Conservation (phyloP, 2,113 vertebrate species). For the Chaetodon auriga region DNA sequence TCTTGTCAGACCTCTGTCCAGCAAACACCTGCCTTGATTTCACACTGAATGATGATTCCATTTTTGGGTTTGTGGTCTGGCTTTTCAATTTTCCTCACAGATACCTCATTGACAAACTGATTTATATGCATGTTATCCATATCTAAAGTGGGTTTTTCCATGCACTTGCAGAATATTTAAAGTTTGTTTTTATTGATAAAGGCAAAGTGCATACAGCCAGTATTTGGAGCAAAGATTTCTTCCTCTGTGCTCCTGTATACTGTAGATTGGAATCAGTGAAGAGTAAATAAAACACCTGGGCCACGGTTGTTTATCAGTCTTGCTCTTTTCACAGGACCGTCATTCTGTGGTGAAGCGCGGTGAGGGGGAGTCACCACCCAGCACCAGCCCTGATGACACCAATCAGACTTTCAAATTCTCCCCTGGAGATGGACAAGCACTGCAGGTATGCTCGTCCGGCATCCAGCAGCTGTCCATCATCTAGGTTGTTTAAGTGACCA, state of each 20-base stretch:
- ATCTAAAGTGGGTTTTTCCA: too few species aligned
- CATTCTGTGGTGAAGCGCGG: constrained; percentile 83
- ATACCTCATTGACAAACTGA: constrained; percentile 1
- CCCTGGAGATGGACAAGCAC: constrained; percentile 86
- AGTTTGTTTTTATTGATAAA: neutral
- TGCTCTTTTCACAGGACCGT: constrained; percentile 74
- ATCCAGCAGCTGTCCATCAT: neutral
- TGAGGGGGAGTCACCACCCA: constrained; percentile 86
- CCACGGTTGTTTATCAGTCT: neutral
- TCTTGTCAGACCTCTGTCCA: neutral
- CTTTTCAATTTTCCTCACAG: constrained; percentile 23
- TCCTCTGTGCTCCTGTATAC: neutral
- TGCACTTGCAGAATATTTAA: constrained; percentile 8
- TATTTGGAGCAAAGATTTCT: neutral
- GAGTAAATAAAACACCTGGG: neutral
- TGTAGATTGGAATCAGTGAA: neutral
- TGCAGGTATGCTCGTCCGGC: constrained; percentile 81
- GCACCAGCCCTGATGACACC: constrained; percentile 86
- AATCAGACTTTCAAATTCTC: constrained; percentile 88
- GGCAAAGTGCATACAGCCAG: neutral
- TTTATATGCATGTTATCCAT: neutral
- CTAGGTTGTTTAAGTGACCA: neutral
- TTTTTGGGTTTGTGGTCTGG: constrained; percentile 6
- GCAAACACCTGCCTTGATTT: constrained; percentile 43
- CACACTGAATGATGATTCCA: constrained; percentile 16